Evolutionary conservation across 2,113 vertebrate species (phyloP), one percentile per base, ranked within the genome.

Genomic region (Nipponia nippon): DNA sequence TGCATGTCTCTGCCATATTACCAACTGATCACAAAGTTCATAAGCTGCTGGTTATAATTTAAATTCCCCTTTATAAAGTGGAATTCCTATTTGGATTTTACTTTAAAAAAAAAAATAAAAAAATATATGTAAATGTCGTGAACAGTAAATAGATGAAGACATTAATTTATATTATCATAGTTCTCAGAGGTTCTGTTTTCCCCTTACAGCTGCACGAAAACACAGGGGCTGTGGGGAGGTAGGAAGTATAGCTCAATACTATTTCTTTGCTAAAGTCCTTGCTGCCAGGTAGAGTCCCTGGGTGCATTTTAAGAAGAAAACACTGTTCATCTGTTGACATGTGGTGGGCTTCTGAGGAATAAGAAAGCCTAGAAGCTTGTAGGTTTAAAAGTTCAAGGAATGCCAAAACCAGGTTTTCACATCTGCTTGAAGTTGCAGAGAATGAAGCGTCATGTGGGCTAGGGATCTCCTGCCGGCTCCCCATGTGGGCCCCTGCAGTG

Each of bases 331-430:
- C 50, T 88, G 25, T 38, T 89, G 69, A 46, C 55, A 71, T 47
- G 25, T 32, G 56, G 75, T 96, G 53, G 79, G 91, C 65, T 96
- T 96, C 73, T 78, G 85, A 94, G 90, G 29, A 78, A 66, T 65
- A 90, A 83, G 72, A 79, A 93, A 91, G 38, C 55, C 59, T 71
- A 66, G 73, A 85, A 90, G 59, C 47, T n/a, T 82, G 29, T 10
- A 78, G 66, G 20, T 87, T 84, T 96, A 75, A 77, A 93, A 67
- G 55, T 26, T 92, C 44, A 9, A 46, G 84, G 66, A 79, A 87
- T 6, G 7, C 36, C 58, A 92, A 69, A 87, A 58, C 18, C 21
- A 44, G 10, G 16, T 49, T 89, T 77, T 77, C 22, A 36, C 2
- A 4, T 70, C 30, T 65, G 32, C 61, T 62, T 92, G 77, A 80